These are phyloP conservation scores for Heliornis fulica DNA, from an alignment of 2,113 vertebrate species.

Conservation along the genomic window DNA sequence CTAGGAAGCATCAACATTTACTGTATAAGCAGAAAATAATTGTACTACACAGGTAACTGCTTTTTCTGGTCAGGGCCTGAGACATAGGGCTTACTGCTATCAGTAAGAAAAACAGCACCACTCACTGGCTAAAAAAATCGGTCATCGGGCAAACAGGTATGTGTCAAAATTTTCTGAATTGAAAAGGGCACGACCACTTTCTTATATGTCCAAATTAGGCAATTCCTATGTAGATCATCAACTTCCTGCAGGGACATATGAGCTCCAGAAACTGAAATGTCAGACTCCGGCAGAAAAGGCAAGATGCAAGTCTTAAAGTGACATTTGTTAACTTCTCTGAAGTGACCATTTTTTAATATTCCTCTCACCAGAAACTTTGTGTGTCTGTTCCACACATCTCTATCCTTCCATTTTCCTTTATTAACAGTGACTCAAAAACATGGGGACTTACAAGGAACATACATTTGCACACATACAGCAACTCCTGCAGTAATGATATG, in stretches of 20 bases:
- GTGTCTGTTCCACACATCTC: neutral
- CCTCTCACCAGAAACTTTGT: neutral
- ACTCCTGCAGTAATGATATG: neutral
- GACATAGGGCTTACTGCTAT: neutral
- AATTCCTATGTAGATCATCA: neutral
- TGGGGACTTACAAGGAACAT: rapidly evolving
- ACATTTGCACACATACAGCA: neutral
- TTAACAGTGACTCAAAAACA: neutral
- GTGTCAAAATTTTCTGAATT: neutral
- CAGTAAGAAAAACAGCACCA: neutral
- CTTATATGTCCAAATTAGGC: neutral
- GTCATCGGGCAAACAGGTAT: neutral
- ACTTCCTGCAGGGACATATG: neutral
- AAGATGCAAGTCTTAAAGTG: neutral
- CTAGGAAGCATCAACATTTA: neutral
- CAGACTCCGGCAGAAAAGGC: neutral
- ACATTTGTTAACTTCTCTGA: neutral
- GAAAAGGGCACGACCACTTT: neutral
- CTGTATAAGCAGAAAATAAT: neutral
- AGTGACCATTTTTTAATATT: neutral
- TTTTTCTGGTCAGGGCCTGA: neutral
- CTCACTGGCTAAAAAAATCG: neutral
- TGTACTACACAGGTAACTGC: neutral
- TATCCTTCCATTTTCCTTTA: neutral
- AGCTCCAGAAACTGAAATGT: neutral